Evolutionary conservation across 2,888 invertebrate species (phyloP), one percentile per base, ranked within the genome.

Genomic region (Biston stratarius): DNA sequence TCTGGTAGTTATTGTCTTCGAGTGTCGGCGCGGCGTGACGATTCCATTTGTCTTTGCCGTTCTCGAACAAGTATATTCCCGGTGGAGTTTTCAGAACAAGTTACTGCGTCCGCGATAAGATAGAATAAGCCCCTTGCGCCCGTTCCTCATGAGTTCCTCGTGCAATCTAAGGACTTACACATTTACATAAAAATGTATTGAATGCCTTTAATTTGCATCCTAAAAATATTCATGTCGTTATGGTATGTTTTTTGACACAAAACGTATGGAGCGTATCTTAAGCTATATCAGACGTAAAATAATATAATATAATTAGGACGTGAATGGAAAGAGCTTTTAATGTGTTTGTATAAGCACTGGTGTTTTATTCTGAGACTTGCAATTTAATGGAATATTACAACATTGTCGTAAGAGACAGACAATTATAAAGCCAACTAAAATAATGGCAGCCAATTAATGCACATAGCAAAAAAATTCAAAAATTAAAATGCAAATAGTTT

Each of bases 71-170:
- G 87, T 88, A 83, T 86, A 85, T 87, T 87, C 88, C 86, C 87
- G 67, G 78, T 74, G 81, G 89, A 86, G 88, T 86, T 89, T 86
- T 88, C 86, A 83, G 85, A 85, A 83, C 80, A 87, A 89, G 83
- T 86, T 88, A 90, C 86, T 87, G 86, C 84, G 81, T 71, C 79
- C 75, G 81, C 83, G 90, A 89, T 90, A 89, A 90, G 88, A 89
- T 87, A 89, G 79, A 83, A 84, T 84, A 88, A 88, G 87, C 88
- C 89, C 88, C 87, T 82, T 82, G 83, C 83, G 86, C 85, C 83
- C 84, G 83, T 89, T 86, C 85, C 84, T 88, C 85, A 87, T 84
- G 84, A 84, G 78, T 82, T 81, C 78, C 81, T 82, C 78, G 76
- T 80, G 77, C 74, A 80, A 81, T 82, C 78, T 78, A 75, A 78